Conservation (phyloP, 2,113 vertebrate genomes). For the Ptyas mucosa region DNA sequence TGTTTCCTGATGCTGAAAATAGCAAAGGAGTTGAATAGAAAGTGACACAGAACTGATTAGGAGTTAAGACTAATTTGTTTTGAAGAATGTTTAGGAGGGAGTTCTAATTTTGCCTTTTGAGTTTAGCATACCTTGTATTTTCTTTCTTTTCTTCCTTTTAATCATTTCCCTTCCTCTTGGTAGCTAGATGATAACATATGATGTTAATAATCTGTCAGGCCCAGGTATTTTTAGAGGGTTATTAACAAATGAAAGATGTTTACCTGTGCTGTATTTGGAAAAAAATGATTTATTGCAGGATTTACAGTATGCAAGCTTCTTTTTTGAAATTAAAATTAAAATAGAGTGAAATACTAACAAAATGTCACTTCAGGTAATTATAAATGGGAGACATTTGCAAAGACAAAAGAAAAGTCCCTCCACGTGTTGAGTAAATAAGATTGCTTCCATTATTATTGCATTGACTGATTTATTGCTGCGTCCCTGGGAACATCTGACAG, state of each 20-base stretch:
- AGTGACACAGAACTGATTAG: conserved; percentile 54
- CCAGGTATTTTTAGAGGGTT: conserved; percentile 38
- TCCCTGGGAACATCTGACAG: not conserved
- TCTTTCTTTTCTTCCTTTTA: conserved; percentile 24
- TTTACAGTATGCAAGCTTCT: conserved; percentile 41
- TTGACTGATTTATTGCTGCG: not conserved
- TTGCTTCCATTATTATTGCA: not conserved
- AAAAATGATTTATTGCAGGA: conserved; percentile 37
- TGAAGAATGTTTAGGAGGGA: conserved; percentile 52
- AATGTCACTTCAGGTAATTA: conserved; percentile 35
- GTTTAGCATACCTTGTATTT: conserved; percentile 49
- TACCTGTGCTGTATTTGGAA: conserved; percentile 16
- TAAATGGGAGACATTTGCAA: conserved; percentile 18
- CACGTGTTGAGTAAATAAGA: conserved; percentile 9
- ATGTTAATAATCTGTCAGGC: conserved; percentile 45
- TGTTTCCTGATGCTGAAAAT: conserved; percentile 28
- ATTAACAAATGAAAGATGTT: conserved; percentile 10
- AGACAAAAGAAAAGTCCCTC: conserved; percentile 9
- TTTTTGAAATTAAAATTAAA: conserved; percentile 45
- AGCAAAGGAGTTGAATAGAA: conserved; percentile 31
- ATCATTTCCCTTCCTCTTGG: conserved; percentile 41
- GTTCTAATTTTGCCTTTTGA: conserved; percentile 48
- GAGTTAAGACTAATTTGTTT: conserved; percentile 56
- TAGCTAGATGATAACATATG: conserved; percentile 45
- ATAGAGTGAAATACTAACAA: conserved; percentile 22